Percentiles rank a stretch among this genome's conserved stretches.
Evolutionary conservation across 2,113 vertebrate species (phyloP).

Genomic region (Nerophis lumbriciformis): DNA sequence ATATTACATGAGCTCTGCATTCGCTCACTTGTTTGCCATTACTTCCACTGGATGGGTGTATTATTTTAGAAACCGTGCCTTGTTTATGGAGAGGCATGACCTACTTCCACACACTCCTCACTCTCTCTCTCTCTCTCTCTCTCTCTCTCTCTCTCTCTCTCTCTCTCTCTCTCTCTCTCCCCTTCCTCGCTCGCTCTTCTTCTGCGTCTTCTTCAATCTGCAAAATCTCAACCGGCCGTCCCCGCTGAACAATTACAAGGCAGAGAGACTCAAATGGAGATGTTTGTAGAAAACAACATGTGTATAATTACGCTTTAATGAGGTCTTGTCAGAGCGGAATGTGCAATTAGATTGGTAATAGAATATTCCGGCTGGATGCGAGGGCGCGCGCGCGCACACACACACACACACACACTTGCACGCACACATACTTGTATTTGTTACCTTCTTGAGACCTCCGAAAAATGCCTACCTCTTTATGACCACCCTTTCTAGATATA

Average conservation of each 20-base stretch:
- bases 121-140: slow-evolving; percentile 39
- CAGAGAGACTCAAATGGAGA: slow-evolving; percentile 95
- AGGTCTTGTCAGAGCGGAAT: slow-evolving; percentile 98
- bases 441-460: too few relatives aligned
- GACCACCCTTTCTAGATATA: too few relatives aligned
- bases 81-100: slow-evolving; percentile 77
- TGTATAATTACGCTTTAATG: slow-evolving; percentile 99
- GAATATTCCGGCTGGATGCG: slow-evolving; percentile 67
- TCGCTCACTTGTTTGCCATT: slow-evolving; percentile 71
- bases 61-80: slow-evolving; percentile 77
- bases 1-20: slow-evolving; percentile 80
- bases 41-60: slow-evolving; percentile 73
- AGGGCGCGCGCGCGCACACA: slow-evolving; percentile 13
- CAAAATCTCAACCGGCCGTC: slow-evolving; percentile 75
- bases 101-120: slow-evolving; percentile 73
- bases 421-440: slow-evolving; percentile 40
- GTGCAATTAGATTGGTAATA: slow-evolving; percentile 99
- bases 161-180: slow-evolving; percentile 39
- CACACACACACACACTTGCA: slow-evolving; percentile 19
- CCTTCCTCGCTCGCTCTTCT: slow-evolving; percentile 41
- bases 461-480: too few relatives aligned
- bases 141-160: slow-evolving; percentile 51
- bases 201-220: slow-evolving; percentile 51
- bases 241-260: slow-evolving; percentile 88
- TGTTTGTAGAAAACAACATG: slow-evolving; percentile 99